Base-by-base conservation (phyloP, 2,797 vertebrate genomes). In the Trematomus bernacchii region DNA sequence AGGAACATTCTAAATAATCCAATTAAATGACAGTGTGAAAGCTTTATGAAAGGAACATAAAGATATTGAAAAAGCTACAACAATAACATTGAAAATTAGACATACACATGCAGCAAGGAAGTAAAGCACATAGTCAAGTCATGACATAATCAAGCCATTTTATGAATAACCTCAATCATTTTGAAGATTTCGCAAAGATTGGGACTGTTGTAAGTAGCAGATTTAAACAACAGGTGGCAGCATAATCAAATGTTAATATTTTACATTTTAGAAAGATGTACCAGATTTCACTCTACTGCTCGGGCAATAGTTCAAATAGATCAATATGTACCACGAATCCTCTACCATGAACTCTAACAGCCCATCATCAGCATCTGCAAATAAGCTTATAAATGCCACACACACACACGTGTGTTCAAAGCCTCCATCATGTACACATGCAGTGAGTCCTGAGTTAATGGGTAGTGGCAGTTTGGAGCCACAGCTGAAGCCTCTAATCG, bases 401-500 rank as follows among this genome's bases (percentile, higher is more conserved):
- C 47, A 16, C 47, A 48, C 46, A 50, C 54, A 59, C 14, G n/a
- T 14, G 6, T 48, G 6, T 46, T 3, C 2, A 37, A 59, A 66
- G 33, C 52, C 60, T 51, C 43, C 74, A 64, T 70, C 69, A 13
- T 65, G n/a, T 58, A 47, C 59, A 43, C 62, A 19, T 37, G 66
- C 58, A 40, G 48, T 42, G 68, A 48, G 42, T 69, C 67, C 66
- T 73, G 61, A 71, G 63, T 50, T 82, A 80, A 88, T 88, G 78
- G 15, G 69, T 46, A 14, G 83, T 78, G 85, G 83, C 84, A 84
- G 85, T 71, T 82, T 16, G 79, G 69, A 82, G 84, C 86, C 88
- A 19, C 84, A 90, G 80, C 74, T 44, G 79, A 70, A 87, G 79
- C 86, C 91, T 89, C 73, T 92, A 90, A 92, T 91, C 58, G 85